Evolutionary conservation across 30 jellyfish, hydroid and myxozoan genomes (phyloP).

Genomic region (Turritopsis dohrnii): DNA sequence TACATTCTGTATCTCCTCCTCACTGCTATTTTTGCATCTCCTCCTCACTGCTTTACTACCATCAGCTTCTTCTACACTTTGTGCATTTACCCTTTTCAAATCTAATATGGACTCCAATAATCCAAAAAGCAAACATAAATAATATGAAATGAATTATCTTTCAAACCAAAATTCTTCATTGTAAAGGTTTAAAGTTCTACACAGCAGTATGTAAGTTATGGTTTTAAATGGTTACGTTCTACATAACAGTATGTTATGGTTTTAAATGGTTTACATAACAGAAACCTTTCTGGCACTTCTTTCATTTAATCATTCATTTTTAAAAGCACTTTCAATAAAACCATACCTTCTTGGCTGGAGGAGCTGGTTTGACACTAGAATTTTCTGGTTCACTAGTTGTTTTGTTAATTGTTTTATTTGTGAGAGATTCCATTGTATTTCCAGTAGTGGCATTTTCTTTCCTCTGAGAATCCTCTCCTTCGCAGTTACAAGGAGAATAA

Average conservation of each 20-base stretch:
- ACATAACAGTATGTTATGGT: no score
- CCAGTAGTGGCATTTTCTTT: constrained; percentile 9
- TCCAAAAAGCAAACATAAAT: no score
- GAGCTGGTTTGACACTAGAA: neutral
- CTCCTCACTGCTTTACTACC: no score
- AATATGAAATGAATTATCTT: neutral
- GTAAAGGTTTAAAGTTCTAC: neutral
- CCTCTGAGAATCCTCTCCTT: constrained; percentile 8
- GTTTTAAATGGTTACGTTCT: neutral
- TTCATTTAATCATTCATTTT: neutral
- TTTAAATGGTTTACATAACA: no score
- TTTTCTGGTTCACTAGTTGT: neutral
- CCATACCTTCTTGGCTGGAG: constrained; percentile 10
- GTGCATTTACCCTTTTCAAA: no score
- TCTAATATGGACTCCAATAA: no score
- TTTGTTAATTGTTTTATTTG: neutral
- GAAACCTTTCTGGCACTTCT: no score
- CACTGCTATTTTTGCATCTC: no score
- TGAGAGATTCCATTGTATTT: constrained; percentile 1
- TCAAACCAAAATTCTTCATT: neutral
- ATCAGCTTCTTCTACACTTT: no score
- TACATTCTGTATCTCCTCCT: no score
- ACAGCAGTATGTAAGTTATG: neutral
- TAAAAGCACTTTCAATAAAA: neutral
- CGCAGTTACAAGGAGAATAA: constrained; percentile 70